Percentiles rank a stretch among this genome's conserved stretches.
These are phyloP conservation scores for Motacilla alba DNA, from an alignment of 2,113 vertebrate genomes.

Conservation along the genomic window DNA sequence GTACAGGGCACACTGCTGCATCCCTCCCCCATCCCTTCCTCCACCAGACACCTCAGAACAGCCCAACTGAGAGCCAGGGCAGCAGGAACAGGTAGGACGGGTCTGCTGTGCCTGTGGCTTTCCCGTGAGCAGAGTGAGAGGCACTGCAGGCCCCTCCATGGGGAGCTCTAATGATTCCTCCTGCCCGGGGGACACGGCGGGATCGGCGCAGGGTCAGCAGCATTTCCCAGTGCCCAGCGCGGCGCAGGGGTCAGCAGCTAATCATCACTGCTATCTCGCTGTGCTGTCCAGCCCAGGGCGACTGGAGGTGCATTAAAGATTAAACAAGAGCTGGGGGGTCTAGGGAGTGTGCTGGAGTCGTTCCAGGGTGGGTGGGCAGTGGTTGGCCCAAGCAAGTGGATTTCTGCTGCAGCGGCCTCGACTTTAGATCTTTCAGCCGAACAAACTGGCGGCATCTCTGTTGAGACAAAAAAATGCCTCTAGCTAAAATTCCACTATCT, in stretches of 20 bases:
- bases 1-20: background rate
- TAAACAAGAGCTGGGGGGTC: constrained; percentile 61
- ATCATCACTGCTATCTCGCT: constrained; percentile 51
- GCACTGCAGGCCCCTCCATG: background rate
- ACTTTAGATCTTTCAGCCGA: constrained; percentile 67
- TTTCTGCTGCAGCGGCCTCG: constrained; percentile 28
- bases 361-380: constrained; percentile 57
- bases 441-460: constrained; percentile 49
- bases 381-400: constrained; percentile 44
- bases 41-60: background rate
- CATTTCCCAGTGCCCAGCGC: constrained; percentile 38
- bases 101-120: constrained; percentile 31
- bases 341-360: constrained; percentile 3
- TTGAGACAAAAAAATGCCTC: constrained; percentile 61
- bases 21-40: background rate
- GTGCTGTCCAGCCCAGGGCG: constrained; percentile 52
- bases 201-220: constrained; percentile 34
- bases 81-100: constrained; percentile 26
- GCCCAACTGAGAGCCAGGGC: background rate
- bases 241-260: constrained; percentile 47
- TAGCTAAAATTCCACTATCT: constrained; percentile 72
- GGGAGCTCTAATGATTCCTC: constrained; percentile 12
- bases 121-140: background rate
- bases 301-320: constrained; percentile 67
- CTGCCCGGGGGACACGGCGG: constrained; percentile 17